Base-by-base conservation (phyloP, 2,888 invertebrate genomes). In the Trachelus troglodyta region DNA sequence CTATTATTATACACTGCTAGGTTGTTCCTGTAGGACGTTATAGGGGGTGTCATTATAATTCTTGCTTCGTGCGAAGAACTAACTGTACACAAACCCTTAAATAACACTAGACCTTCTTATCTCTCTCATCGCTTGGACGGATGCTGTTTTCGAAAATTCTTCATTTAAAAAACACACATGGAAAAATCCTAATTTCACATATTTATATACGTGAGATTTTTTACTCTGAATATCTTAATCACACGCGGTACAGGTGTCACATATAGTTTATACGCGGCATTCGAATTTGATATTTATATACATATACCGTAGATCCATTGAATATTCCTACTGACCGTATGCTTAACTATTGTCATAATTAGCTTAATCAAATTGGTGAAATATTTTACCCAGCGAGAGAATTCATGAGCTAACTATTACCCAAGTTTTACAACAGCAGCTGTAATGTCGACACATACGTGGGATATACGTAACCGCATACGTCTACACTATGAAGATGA, bases 31-130 rank as follows among this genome's bases (percentile, higher is more conserved):
- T 23, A 56, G 56, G 56, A 56, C 23, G 23, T 34, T 37, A 31
- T n/a, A 83, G 77, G 79, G 80, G 79, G 79, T 81, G 81, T 87
- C 86, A 88, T 90, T 90, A 87, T 87, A 87, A 90, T 90, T 90
- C 90, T 78, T 74, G 68, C 78, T 77, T 79, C 84, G 86, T 87
- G 86, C 85, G 84, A 86, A 86, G 85, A 80, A 85, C 81, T 87
- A 86, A 87, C 88, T 85, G 88, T 87, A 86, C 83, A 86, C 83
- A 85, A 88, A 87, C 86, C 88, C 88, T 85, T 85, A 79, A 81
- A 82, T 77, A 79, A 79, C 77, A 75, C 77, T 73, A 77, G 75
- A 9, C 56, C 77, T n/a, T 12, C 75, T 78, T 75, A 79, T 79
- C 79, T 30, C 23, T 34, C 12, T 4, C 73, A 79, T 79, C 79